Evolutionary conservation across 2,797 vertebrate species (phyloP), one percentile per base, ranked within the genome.

Genomic region (Sebastes taczanowskii): DNA sequence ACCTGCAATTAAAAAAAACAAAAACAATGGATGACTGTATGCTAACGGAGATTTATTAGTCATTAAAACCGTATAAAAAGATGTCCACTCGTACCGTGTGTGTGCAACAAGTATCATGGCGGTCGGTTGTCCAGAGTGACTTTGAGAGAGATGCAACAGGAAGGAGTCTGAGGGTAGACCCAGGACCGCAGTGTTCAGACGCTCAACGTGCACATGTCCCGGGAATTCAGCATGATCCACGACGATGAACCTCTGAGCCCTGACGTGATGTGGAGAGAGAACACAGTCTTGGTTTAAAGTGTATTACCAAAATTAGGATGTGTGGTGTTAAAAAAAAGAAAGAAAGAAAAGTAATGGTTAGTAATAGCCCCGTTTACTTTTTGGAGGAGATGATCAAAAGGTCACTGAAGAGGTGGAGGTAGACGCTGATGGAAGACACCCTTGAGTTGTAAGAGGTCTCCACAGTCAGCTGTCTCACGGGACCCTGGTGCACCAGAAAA

Each of bases 401-500:
- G 77, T 97, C 95, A 35, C 93, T 97, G 93, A 97, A 96, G 67
- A 97, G 95, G 78, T 97, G 96, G 8, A 97, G 87, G 80, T 96
- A 89, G 78, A 97, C 2, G 0, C 85, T 78, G 55, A 75, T 88
- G 55, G 89, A 91, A 0, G 93, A 88, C 13, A 88, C 71, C 34
- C 76, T 86, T 1, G 88, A 86, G 35, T 52, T 81, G 9, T 58
- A 23, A 35, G 66, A 5, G 3, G 80, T 87, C 25, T 90, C 87
- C 46, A 92, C 34, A 0, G 52, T 84, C 52, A 95, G 86, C 84
- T 91, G 94, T 68, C 86, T 93, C 72, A 97, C 34, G n/a, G 91
- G 79, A 42, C 96, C 96, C 2, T 95, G 89, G 14, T 75, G 93
- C 82, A 96, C 78, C 76, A 97, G 93, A 53, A 90, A 89, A 38